Base-by-base conservation (phyloP, 2,113 vertebrate genomes). In the Phylloscopus trochilus region DNA sequence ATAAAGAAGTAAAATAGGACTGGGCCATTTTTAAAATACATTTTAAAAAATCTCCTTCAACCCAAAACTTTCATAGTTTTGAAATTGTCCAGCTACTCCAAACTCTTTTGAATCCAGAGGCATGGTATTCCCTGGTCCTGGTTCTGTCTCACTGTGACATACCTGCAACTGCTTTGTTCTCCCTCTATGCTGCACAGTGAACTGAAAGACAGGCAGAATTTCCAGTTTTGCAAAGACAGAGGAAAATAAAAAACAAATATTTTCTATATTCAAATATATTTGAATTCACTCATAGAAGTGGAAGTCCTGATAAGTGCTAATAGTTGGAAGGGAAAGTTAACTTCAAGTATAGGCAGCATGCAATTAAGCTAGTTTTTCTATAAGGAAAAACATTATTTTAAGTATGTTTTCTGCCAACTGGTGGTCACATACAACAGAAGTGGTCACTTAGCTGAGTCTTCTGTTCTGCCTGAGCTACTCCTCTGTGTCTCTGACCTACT, bases 381-480 rank as follows among this genome's bases (percentile, higher is more conserved):
- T n/a, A 72, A 81, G 87, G 43, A 47, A 74, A 81, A 94, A 15
- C 11, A 62, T 56, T 83, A 75, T 78, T 93, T 93, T 70, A 72
- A 47, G 39, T 22, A 44, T 41, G 26, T 72, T 89, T 56, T 95
- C 55, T 91, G 87, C 19, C 83, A 93, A 21, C 30, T 73, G 49
- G 33, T 92, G 31, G 27, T 88, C 60, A 83, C 46, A 51, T 11
- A 83, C 31, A 49, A 56, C 53, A 76, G 59, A 89, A 22, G 20
- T 76, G 37, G 15, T 62, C 46, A 74, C 59, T 62, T 67, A 83
- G 14, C 31, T 78, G 60, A 72, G 39, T 66, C n/a, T 89, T 60
- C 69, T 87, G 31, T 82, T 69, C 77, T 81, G 73, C 56, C 69
- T 92, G 89, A 91, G 21, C 60, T 84, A 51, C 53, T 27, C 5